phyloP scores from a whole-genome alignment of 1,140 invertebrate genomes.

The Scaptomyza hsui region DNA sequence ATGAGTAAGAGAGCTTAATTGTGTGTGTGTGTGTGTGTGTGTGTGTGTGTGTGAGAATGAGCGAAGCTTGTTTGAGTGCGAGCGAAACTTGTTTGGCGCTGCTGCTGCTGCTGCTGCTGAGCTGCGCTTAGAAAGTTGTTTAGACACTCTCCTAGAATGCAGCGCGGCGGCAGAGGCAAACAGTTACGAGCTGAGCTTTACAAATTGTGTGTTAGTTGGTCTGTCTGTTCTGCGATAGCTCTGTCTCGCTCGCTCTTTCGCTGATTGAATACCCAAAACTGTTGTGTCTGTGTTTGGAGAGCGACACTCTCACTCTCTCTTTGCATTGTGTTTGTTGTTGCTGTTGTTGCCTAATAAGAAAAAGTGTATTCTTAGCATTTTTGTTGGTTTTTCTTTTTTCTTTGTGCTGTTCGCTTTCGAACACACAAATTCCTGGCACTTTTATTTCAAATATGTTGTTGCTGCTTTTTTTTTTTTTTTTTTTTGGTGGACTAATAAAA shows the following conservation, averaged over 20 bases:
- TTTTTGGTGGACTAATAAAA: conserved; percentile 26
- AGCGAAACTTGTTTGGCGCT: conserved; percentile 38
- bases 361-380: conserved; percentile 53
- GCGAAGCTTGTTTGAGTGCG: background rate
- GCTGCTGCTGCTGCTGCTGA: background rate
- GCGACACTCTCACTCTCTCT: conserved; percentile 30
- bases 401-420: conserved; percentile 38
- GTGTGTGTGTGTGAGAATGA: background rate
- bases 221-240: conserved; percentile 1
- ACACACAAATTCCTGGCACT: conserved; percentile 46
- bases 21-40: background rate
- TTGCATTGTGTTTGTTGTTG: conserved; percentile 3
- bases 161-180: conserved; percentile 16
- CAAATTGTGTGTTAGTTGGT: conserved; percentile 47
- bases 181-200: conserved; percentile 40
- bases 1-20: conserved; percentile 7
- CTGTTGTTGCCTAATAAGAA: conserved; percentile 51
- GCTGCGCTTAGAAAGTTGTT: conserved; percentile 51
- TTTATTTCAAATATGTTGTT: conserved; percentile 39
- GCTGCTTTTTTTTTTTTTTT: too few species aligned
- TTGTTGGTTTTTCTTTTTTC: too few species aligned
- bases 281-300: background rate
- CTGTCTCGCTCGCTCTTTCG: conserved; percentile 2
- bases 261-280: conserved; percentile 8
- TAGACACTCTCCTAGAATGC: conserved; percentile 41